These are phyloP conservation scores for Ormyrus labotus DNA, from an alignment of 2,888 invertebrate species.

Conservation along the genomic window DNA sequence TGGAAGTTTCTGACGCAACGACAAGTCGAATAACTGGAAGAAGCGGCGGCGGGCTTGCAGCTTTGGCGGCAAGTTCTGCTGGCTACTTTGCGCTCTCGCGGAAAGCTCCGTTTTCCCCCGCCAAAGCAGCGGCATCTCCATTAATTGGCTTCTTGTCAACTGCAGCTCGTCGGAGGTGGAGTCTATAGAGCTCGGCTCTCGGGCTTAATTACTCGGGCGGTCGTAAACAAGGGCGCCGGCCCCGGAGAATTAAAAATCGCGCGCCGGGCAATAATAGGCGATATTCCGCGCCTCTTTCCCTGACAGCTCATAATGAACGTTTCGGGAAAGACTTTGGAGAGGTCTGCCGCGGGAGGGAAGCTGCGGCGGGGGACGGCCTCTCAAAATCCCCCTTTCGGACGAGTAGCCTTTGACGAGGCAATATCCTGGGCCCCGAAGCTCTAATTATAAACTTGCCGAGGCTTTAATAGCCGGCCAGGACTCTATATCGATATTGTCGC, in stretches of 20 bases:
- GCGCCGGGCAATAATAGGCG: conserved; percentile 18
- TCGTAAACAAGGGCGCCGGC: neutral
- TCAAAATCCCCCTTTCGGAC: conserved; percentile 46
- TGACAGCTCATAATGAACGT: conserved; percentile 6
- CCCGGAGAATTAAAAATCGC: conserved; percentile 15
- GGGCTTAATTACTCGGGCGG: conserved; percentile 35
- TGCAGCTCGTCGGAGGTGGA: conserved; percentile 24
- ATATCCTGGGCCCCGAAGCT: conserved; percentile 57
- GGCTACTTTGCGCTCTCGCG: conserved; percentile 41
- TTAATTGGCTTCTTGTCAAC: conserved; percentile 52
- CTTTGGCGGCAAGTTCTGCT: conserved; percentile 21
- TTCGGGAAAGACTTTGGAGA: conserved; percentile 5
- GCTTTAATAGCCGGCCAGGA: conserved; percentile 57
- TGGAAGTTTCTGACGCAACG: conserved; percentile 33
- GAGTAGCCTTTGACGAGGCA: conserved; percentile 54
- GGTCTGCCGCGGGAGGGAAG: conserved; percentile 7
- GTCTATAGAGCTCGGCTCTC: neutral
- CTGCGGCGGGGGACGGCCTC: conserved; percentile 20
- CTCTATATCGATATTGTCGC: conserved; percentile 46
- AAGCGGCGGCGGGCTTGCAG: neutral
- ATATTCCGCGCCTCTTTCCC: neutral
- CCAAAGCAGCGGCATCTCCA: conserved; percentile 6
- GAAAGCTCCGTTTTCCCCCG: conserved; percentile 4
- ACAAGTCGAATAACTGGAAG: conserved; percentile 20
- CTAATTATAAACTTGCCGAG: conserved; percentile 64